phyloP scores from a whole-genome alignment of 1,140 invertebrate species.

The Trachymyrmex septentrionalis region DNA sequence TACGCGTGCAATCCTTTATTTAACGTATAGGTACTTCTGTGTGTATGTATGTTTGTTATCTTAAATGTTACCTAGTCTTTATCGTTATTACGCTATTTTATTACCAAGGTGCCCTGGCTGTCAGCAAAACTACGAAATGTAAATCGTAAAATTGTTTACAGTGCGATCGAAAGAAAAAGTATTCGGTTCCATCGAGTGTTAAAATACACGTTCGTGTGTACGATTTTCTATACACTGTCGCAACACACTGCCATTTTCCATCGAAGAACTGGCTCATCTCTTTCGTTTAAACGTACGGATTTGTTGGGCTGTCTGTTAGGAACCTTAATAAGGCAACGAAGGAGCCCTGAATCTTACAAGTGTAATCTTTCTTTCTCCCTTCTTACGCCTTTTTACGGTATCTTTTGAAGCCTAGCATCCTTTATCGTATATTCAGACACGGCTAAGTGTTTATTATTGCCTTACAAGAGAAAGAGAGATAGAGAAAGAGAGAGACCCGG shows the following conservation, averaged over 20 bases:
- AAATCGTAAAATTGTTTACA: slow-evolving; percentile 65
- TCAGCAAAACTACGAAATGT: slow-evolving; percentile 69
- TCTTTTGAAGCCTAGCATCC: slow-evolving; percentile 43
- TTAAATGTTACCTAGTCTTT: slow-evolving; percentile 74
- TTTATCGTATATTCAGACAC: slow-evolving; percentile 44
- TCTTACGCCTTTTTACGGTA: slow-evolving; percentile 44
- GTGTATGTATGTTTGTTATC: slow-evolving; percentile 73
- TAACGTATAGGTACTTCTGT: slow-evolving; percentile 62
- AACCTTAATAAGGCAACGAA: slow-evolving; percentile 82
- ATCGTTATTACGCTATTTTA: slow-evolving; percentile 76
- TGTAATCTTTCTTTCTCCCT: slow-evolving; percentile 54
- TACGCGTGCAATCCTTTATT: slow-evolving; percentile 49
- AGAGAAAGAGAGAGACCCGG: slow-evolving; percentile 69
- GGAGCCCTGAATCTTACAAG: slow-evolving; percentile 78
- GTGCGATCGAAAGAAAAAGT: slow-evolving; percentile 65
- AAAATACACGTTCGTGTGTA: slow-evolving; percentile 29
- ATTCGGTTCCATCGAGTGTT: slow-evolving; percentile 50
- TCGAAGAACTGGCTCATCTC: slow-evolving; percentile 56
- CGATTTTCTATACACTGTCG: slow-evolving; percentile 22
- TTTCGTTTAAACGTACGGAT: slow-evolving; percentile 62
- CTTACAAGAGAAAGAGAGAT: slow-evolving; percentile 51
- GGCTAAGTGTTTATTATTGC: slow-evolving; percentile 60
- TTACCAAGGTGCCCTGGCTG: slow-evolving; percentile 79
- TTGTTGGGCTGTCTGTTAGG: slow-evolving; percentile 75
- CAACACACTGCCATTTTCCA: slow-evolving; percentile 22